Percentiles rank a stretch among this genome's conserved stretches.
Evolutionary conservation across 2,113 vertebrate species (phyloP).

Genomic region (Chlamydotis undulata): DNA sequence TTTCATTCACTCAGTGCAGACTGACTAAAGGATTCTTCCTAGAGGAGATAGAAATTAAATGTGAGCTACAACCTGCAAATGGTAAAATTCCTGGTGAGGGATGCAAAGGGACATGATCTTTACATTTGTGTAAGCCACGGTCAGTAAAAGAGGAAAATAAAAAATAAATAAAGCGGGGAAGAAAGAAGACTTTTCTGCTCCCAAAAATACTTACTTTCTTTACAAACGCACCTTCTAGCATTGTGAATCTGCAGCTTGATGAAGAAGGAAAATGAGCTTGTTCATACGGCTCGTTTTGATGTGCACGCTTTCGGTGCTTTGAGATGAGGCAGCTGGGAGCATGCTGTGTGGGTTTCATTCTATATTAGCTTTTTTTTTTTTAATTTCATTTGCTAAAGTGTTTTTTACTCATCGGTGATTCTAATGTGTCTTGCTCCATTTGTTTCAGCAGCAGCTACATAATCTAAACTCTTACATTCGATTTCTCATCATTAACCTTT

Average conservation of each 20-base stretch:
- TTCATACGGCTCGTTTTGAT: not conserved
- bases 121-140: not conserved
- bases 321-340: conserved; percentile 11
- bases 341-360: conserved; percentile 1
- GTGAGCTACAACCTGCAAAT: not conserved
- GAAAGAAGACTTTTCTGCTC: not conserved
- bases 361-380: not conserved
- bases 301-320: not conserved
- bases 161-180: not conserved
- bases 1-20: not conserved
- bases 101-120: not conserved
- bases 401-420: conserved; percentile 61
- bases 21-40: not conserved
- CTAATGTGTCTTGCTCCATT: conserved; percentile 55
- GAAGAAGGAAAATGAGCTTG: not conserved
- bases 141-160: not conserved
- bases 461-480: conserved; percentile 19
- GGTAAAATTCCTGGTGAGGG: not conserved
- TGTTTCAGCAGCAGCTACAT: conserved; percentile 50
- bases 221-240: not conserved
- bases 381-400: conserved; percentile 40
- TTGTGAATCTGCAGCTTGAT: not conserved
- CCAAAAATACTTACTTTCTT: not conserved
- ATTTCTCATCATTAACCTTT: conserved; percentile 37
- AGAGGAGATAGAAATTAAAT: not conserved